These are phyloP conservation scores for Cebidichthys violaceus DNA, from an alignment of 2,113 vertebrate genomes.

Conservation along the genomic window DNA sequence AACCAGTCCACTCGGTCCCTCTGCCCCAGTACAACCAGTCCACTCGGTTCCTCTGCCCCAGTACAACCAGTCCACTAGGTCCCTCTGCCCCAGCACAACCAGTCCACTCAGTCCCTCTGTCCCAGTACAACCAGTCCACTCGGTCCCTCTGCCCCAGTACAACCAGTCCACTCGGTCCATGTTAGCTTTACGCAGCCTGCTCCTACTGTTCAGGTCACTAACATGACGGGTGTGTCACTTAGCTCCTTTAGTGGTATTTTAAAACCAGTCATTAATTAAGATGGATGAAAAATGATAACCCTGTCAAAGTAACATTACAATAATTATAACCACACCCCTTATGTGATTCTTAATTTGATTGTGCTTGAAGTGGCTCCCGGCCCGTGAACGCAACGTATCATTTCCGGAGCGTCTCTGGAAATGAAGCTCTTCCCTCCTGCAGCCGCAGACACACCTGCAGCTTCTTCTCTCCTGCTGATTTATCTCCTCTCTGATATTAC, in stretches of 20 bases:
- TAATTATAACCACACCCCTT: background rate
- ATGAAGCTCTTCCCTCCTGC: background rate
- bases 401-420: background rate
- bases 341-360: background rate
- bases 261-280: background rate
- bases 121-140: background rate
- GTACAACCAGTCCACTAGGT: too few species aligned
- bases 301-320: background rate
- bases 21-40: background rate
- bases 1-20: too few species aligned
- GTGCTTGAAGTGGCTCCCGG: background rate
- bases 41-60: too few species aligned
- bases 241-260: background rate
- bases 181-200: too few species aligned
- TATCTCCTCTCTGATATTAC: too few species aligned
- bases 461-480: too few species aligned
- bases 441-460: too few species aligned
- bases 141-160: background rate
- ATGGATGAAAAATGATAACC: background rate
- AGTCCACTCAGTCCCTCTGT: background rate
- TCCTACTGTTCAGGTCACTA: too few species aligned
- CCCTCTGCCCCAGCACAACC: background rate
- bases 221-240: background rate
- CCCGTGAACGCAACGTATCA: too few species aligned
- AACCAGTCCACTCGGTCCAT: background rate